Evolutionary conservation across 2,797 vertebrate species (phyloP).

Genomic region (Artibeus jamaicensis): DNA sequence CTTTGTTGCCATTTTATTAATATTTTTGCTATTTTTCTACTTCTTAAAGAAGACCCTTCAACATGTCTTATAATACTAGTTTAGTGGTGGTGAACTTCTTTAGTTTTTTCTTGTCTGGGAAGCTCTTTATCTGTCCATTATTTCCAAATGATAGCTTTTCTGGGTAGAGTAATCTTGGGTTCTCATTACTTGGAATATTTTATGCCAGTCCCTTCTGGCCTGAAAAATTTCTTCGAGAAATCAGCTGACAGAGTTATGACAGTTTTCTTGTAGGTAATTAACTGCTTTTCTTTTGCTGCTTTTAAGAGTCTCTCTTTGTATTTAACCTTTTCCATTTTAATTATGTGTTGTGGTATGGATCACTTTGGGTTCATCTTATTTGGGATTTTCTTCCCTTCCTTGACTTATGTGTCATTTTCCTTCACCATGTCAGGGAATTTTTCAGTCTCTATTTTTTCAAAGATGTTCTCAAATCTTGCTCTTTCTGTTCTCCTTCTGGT

Average conservation of each 20-base stretch:
- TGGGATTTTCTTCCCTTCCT: background rate
- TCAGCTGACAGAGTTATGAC: background rate
- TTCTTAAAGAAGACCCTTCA: background rate
- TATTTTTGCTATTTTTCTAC: background rate
- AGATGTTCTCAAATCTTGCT: too few species aligned
- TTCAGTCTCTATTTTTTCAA: too few species aligned
- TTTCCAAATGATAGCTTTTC: background rate
- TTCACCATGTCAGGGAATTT: background rate
- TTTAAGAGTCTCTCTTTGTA: background rate
- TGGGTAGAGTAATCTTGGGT: background rate
- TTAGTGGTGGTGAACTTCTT: background rate
- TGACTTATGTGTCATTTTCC: background rate
- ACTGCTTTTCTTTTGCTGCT: background rate
- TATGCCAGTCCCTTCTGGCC: background rate
- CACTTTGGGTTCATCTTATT: background rate
- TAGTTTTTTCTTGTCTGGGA: background rate
- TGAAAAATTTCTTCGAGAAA: background rate
- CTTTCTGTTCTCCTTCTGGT: too few species aligned
- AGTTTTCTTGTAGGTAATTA: background rate
- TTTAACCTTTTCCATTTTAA: background rate
- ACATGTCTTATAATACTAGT: background rate
- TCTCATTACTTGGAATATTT: background rate
- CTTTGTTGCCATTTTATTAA: background rate
- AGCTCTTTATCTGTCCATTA: background rate
- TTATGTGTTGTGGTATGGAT: background rate